These are phyloP conservation scores for Ostrea denselamellosa DNA, from an alignment of 1,140 invertebrate species.

Conservation along the genomic window DNA sequence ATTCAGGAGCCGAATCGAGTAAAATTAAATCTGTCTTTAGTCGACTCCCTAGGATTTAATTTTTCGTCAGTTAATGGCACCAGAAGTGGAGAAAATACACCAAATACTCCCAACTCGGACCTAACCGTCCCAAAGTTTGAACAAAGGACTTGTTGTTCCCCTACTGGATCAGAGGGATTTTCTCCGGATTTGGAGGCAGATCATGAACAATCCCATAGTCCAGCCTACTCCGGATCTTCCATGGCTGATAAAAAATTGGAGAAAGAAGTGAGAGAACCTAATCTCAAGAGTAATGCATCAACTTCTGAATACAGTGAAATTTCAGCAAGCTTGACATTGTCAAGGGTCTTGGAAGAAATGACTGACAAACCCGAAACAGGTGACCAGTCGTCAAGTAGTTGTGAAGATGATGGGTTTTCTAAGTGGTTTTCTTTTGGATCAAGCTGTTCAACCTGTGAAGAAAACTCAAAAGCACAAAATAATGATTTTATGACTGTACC, in stretches of 20 bases:
- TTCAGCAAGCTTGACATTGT: background rate
- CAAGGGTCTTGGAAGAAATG: background rate
- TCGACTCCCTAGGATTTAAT: background rate
- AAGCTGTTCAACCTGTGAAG: background rate
- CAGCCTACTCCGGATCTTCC: background rate
- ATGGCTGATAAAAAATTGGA: background rate
- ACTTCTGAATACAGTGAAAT: background rate
- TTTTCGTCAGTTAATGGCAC: background rate
- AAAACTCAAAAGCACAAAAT: slow-evolving; percentile 20
- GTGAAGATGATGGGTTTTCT: background rate
- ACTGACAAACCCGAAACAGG: background rate
- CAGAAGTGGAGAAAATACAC: slow-evolving; percentile 40
- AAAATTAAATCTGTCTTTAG: background rate
- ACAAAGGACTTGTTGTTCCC: slow-evolving; percentile 39
- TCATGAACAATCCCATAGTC: background rate
- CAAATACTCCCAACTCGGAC: background rate
- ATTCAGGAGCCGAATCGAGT: background rate
- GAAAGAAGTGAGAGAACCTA: background rate
- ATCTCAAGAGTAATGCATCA: background rate
- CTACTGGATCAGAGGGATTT: slow-evolving; percentile 52
- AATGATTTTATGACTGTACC: slow-evolving; percentile 22
- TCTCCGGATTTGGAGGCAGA: slow-evolving; percentile 49
- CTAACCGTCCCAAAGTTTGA: slow-evolving; percentile 29
- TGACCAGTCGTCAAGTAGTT: background rate
- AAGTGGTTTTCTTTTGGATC: slow-evolving; percentile 20